Percentiles rank a stretch among this genome's conserved stretches.
These are phyloP conservation scores for Heterotilapia buettikoferi DNA, from an alignment of 2,113 vertebrate species.

Conservation along the genomic window DNA sequence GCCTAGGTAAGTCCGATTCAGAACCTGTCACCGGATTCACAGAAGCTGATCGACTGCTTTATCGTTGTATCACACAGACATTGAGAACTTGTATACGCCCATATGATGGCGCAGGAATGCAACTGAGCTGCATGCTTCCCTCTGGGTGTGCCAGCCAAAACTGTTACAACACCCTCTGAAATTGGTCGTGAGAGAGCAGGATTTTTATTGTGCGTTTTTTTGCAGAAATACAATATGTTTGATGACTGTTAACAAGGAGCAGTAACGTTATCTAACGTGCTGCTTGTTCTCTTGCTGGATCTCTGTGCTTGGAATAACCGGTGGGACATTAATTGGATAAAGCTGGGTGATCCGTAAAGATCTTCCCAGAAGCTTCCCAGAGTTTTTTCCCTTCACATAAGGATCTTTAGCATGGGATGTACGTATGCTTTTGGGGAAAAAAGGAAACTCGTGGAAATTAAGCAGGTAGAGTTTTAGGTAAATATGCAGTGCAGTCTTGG, in stretches of 20 bases:
- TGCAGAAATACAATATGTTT: not conserved
- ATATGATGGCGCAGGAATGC: slow-evolving; percentile 50
- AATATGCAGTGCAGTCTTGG: not conserved
- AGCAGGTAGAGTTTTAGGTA: not conserved
- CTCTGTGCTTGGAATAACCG: not conserved
- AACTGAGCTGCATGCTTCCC: slow-evolving; percentile 38
- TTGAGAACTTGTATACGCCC: slow-evolving; percentile 3
- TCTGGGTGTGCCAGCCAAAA: slow-evolving; percentile 22
- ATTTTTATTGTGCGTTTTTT: fast-evolving
- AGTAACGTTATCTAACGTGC: not conserved
- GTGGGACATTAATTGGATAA: not conserved
- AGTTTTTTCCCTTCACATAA: not conserved
- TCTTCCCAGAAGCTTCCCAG: not conserved
- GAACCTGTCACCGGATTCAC: not conserved
- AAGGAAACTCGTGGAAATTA: not conserved
- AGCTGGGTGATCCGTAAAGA: not conserved
- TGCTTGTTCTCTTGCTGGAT: not conserved
- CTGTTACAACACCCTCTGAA: not conserved
- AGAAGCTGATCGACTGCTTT: not conserved
- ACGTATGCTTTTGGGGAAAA: fast-evolving
- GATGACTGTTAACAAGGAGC: not conserved
- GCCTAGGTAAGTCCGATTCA: not conserved
- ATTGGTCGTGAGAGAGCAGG: not conserved
- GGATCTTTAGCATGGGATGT: not conserved
- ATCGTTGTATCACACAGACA: not conserved